Percentiles rank a stretch among this genome's conserved stretches.
These are phyloP conservation scores for Botia kubotai DNA, from an alignment of 2,797 vertebrate species.

Conservation along the genomic window DNA sequence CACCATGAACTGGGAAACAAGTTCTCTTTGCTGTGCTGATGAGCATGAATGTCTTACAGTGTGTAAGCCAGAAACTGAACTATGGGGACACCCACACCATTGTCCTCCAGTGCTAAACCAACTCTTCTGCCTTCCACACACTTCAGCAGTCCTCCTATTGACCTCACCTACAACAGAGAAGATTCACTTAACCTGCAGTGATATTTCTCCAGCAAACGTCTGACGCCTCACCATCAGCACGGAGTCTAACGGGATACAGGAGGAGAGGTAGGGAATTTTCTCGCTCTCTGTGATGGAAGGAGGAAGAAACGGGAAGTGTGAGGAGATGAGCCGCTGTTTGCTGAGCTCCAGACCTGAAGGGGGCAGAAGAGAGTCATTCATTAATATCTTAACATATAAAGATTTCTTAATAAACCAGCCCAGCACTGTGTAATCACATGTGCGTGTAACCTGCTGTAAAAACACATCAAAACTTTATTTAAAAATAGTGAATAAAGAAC, in stretches of 20 bases:
- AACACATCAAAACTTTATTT: neutral
- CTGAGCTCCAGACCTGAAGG: slow-evolving; percentile 85
- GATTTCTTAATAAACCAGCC: neutral
- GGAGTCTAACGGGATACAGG: slow-evolving; percentile 90
- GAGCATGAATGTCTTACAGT: slow-evolving; percentile 73
- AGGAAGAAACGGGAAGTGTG: slow-evolving; percentile 87
- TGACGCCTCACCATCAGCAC: slow-evolving; percentile 81
- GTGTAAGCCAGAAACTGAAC: slow-evolving; percentile 90
- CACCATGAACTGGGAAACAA: neutral
- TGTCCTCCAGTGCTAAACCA: slow-evolving; percentile 92
- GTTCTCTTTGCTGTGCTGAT: neutral
- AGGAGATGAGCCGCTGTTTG: slow-evolving; percentile 90
- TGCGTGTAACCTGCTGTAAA: neutral
- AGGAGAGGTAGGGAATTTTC: slow-evolving; percentile 89
- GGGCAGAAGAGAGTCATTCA: neutral
- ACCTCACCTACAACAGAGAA: slow-evolving; percentile 78
- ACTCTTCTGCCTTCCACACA: slow-evolving; percentile 92
- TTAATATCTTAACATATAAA: neutral
- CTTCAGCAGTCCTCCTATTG: slow-evolving; percentile 91
- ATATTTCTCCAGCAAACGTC: neutral
- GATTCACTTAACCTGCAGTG: neutral
- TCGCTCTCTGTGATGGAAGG: slow-evolving; percentile 84
- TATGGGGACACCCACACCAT: slow-evolving; percentile 84
- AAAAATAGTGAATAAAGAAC: neutral
- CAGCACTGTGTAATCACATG: neutral